These are phyloP conservation scores for Oncorhynchus keta DNA, from an alignment of 2,113 vertebrate species.

Conservation along the genomic window DNA sequence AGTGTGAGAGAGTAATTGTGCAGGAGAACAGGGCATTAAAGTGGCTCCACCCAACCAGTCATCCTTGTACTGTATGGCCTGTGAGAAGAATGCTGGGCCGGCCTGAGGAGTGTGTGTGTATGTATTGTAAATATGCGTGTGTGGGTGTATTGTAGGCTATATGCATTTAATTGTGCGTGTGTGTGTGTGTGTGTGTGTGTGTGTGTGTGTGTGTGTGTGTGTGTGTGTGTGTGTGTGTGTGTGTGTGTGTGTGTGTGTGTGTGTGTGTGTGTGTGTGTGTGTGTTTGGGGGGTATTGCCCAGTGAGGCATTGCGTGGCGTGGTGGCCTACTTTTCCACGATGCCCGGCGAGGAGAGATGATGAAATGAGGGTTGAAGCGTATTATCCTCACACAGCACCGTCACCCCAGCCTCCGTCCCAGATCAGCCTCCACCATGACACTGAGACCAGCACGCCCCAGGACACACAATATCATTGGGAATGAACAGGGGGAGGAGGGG, in stretches of 20 bases:
- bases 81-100: not conserved
- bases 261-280: conserved; percentile 8
- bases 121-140: not conserved
- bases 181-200: conserved; percentile 6
- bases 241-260: conserved; percentile 13
- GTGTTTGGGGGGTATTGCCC: conserved; percentile 18
- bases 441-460: conserved; percentile 8
- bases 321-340: conserved; percentile 45
- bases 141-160: conserved; percentile 1
- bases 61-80: not conserved
- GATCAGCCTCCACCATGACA: conserved; percentile 5
- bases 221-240: conserved; percentile 5
- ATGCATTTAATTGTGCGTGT: conserved; percentile 3
- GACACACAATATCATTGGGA: conserved; percentile 6
- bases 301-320: conserved; percentile 28
- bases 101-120: not conserved
- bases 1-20: conserved; percentile 48
- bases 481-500: conserved; percentile 3
- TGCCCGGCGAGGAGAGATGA: conserved; percentile 31
- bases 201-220: conserved; percentile 5
- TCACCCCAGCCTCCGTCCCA: not conserved
- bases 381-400: conserved; percentile 19
- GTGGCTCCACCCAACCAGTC: conserved; percentile 32
- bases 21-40: conserved; percentile 50
- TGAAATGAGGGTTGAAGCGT: conserved; percentile 41